A percentile compares a stretch with the other conserved stretches of the same genome.
These are phyloP conservation scores for Protosalanx chinensis DNA, from an alignment of 2,797 vertebrate species.

Conservation along the genomic window DNA sequence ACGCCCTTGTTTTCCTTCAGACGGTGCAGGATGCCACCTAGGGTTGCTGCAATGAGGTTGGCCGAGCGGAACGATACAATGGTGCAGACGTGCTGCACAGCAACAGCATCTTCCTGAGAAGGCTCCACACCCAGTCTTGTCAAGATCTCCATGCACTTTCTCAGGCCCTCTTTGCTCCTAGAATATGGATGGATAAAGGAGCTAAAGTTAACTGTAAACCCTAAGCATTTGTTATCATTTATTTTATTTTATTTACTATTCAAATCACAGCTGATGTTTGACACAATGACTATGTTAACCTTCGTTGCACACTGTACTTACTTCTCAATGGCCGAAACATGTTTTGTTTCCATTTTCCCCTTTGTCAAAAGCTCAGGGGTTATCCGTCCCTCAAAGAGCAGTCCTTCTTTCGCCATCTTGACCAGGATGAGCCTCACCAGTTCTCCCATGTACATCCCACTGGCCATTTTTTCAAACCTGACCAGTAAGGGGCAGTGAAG, in stretches of 20 bases:
- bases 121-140: conserved; percentile 91
- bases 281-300: not conserved
- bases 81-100: conserved; percentile 93
- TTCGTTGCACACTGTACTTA: conserved; percentile 62
- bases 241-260: not conserved
- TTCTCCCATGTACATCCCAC: conserved; percentile 96
- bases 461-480: conserved; percentile 99
- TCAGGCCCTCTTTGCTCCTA: conserved; percentile 93
- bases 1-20: conserved; percentile 90
- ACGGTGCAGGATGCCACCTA: conserved; percentile 86
- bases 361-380: conserved; percentile 94
- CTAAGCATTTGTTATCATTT: not conserved
- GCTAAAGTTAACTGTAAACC: no score
- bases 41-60: conserved; percentile 85
- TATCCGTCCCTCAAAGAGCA: conserved; percentile 93
- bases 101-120: conserved; percentile 88
- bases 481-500: not conserved
- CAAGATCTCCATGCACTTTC: conserved; percentile 92
- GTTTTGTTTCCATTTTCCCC: conserved; percentile 92
- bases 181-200: not conserved
- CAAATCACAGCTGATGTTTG: not conserved
- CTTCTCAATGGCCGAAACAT: conserved; percentile 95
- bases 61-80: conserved; percentile 95
- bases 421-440: conserved; percentile 96
- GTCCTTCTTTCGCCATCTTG: conserved; percentile 98